phyloP scores from a whole-genome alignment of 1,140 invertebrate genomes.

The Popillia japonica region DNA sequence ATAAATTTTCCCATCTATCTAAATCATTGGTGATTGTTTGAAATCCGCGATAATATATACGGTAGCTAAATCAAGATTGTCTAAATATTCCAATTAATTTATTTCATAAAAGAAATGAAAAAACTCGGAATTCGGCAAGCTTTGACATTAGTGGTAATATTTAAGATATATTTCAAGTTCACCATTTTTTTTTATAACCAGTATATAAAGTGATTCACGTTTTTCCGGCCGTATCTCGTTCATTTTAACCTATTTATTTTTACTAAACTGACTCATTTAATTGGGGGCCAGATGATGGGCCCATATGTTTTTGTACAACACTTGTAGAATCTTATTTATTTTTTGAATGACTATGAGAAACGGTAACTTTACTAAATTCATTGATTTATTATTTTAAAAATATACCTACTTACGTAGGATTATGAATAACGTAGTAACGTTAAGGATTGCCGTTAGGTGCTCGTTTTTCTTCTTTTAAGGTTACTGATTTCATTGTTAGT shows the following conservation, averaged over 20 bases:
- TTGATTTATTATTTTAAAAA: no score
- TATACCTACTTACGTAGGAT: no score
- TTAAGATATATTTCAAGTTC: slow-evolving; percentile 12
- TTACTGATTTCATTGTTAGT: no score
- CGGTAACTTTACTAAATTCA: not conserved
- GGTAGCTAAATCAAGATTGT: not conserved
- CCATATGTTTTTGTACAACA: not conserved
- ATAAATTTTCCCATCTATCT: not conserved
- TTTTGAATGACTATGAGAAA: slow-evolving; percentile 8
- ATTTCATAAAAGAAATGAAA: not conserved
- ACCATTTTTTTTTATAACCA: not conserved
- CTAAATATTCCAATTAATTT: slow-evolving; percentile 8
- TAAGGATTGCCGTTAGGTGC: no score
- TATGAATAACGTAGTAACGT: no score
- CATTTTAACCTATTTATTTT: slow-evolving; percentile 12
- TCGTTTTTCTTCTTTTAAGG: no score
- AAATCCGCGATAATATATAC: not conserved
- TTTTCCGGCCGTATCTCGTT: not conserved
- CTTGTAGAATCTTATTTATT: slow-evolving; percentile 16
- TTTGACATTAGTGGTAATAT: not conserved
- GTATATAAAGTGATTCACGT: slow-evolving; percentile 10
- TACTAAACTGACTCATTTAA: slow-evolving; percentile 19
- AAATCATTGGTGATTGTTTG: not conserved
- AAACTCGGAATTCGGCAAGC: not conserved
- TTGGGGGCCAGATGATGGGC: not conserved